These are phyloP conservation scores for Portunus trituberculatus DNA, from an alignment of 1,140 invertebrate species.

Conservation along the genomic window DNA sequence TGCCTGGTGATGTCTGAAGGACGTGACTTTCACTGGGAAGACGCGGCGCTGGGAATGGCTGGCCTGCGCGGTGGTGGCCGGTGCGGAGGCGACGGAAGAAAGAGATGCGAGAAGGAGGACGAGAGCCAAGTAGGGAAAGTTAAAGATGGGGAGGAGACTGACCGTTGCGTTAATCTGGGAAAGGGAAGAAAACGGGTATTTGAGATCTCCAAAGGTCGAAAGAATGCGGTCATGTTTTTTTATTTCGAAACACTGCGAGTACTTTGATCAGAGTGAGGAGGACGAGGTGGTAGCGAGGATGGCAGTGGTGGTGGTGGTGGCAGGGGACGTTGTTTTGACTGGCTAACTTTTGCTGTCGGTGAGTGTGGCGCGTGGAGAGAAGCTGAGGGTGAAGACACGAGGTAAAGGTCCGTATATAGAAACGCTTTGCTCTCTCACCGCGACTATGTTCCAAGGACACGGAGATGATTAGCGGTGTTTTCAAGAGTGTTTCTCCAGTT, in stretches of 20 bases:
- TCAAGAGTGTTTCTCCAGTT: no score
- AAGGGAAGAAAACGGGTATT: background rate
- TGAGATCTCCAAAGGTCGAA: background rate
- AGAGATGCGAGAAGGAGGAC: background rate
- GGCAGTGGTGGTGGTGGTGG: background rate
- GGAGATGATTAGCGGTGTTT: no score
- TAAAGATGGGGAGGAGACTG: background rate
- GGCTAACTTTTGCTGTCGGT: background rate
- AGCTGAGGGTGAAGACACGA: no score
- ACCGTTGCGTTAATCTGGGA: background rate
- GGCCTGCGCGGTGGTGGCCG: no score
- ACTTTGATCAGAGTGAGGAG: background rate
- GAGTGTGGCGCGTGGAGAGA: background rate
- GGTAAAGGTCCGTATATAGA: no score
- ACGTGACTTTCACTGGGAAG: constrained; percentile 11
- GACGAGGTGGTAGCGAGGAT: background rate
- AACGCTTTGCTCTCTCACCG: no score
- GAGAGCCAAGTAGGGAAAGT: background rate
- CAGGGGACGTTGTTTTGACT: background rate
- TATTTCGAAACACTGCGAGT: background rate
- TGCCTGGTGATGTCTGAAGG: background rate
- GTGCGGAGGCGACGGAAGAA: background rate
- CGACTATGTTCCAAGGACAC: no score
- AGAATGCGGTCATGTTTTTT: background rate
- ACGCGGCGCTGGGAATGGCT: background rate